Base-by-base conservation (phyloP, 2,888 invertebrate species). In the Augiades crinisus region DNA sequence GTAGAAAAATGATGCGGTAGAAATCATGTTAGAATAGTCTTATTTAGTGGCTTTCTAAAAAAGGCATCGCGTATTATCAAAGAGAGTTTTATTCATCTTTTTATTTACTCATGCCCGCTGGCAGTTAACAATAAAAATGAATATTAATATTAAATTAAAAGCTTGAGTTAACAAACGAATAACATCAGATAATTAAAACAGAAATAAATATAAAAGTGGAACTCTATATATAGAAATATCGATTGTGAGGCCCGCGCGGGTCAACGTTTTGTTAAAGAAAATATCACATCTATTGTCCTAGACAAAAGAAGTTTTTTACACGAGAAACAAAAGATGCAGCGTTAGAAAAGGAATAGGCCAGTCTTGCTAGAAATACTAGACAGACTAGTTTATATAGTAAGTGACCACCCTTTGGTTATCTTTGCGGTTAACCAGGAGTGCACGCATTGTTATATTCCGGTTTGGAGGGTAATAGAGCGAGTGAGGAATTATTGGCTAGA, bases 1-100 rank as follows among this genome's bases (percentile, higher is more conserved):
- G n/a, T n/a, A n/a, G 93, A 56, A 60, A 65, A 62, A 10, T 0
- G 17, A 27, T 0, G 1, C 6, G 40, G 33, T 37, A 47, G 17
- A 17, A 17, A 12, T 41, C 4, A 22, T n/a, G n/a, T n/a, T n/a
- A n/a, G n/a, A n/a, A n/a, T n/a, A n/a, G n/a, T n/a, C n/a, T n/a
- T n/a, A n/a, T n/a, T n/a, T n/a, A n/a, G n/a, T n/a, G n/a, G n/a
- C n/a, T n/a, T n/a, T n/a, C n/a, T n/a, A n/a, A n/a, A n/a, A n/a
- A n/a, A n/a, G n/a, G n/a, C n/a, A n/a, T n/a, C n/a, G n/a, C n/a
- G n/a, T n/a, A n/a, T n/a, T n/a, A n/a, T n/a, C n/a, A n/a, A n/a
- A n/a, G n/a, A n/a, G n/a, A n/a, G n/a, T n/a, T n/a, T n/a, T n/a
- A n/a, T n/a, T n/a, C n/a, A n/a, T n/a, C n/a, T n/a, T n/a, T n/a